Evolutionary conservation across 2,113 vertebrate species (phyloP).

Genomic region (Corapipo altera): DNA sequence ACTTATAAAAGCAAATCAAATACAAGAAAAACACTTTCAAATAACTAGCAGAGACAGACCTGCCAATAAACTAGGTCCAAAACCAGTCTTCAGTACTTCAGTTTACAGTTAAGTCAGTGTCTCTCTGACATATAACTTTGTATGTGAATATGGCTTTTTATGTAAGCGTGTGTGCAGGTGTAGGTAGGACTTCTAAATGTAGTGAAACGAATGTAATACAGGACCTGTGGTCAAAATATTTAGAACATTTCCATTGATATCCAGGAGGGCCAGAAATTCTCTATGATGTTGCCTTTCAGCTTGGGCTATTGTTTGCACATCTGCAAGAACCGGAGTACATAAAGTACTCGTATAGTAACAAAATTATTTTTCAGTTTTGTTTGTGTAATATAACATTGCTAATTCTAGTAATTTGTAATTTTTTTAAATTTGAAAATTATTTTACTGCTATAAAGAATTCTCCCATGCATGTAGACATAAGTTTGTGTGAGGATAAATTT

Average conservation of each 20-base stretch:
- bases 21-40: not conserved
- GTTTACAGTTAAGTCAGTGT: not conserved
- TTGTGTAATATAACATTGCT: not conserved
- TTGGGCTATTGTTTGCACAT: not conserved
- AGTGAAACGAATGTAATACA: not conserved
- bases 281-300: not conserved
- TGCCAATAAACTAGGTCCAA: not conserved
- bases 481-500: not conserved
- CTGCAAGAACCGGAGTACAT: not conserved
- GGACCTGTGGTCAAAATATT: not conserved
- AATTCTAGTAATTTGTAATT: not conserved
- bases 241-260: not conserved
- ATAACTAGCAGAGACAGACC: not conserved
- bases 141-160: not conserved
- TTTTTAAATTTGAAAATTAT: not conserved
- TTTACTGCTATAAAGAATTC: not conserved
- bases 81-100: not conserved
- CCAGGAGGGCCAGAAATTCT: not conserved
- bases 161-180: accelerated
- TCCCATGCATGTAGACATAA: accelerated
- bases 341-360: not conserved
- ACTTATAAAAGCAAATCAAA: conserved; percentile 7
- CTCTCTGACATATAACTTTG: not conserved
- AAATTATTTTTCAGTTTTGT: not conserved
- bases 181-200: not conserved